Evolutionary conservation across 2,797 vertebrate species (phyloP).

Genomic region (Gastrophryne carolinensis): DNA sequence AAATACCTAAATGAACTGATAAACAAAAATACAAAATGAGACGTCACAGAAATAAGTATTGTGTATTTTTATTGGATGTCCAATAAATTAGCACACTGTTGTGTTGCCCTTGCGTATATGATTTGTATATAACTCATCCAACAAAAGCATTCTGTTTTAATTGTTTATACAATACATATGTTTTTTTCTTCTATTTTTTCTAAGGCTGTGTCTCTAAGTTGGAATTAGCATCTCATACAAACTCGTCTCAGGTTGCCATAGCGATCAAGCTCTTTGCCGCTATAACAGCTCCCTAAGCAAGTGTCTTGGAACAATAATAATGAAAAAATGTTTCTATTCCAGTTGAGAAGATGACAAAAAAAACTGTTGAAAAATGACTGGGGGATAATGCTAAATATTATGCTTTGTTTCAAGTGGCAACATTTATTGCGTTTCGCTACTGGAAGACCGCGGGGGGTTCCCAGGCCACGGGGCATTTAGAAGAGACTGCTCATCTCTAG

Average conservation of each 20-base stretch:
- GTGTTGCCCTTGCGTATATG: background rate
- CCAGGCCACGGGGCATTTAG: background rate
- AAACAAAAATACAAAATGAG: too few relatives aligned
- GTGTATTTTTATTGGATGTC: too few relatives aligned
- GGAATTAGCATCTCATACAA: background rate
- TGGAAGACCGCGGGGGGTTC: background rate
- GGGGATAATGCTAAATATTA: background rate
- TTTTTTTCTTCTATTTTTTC: background rate
- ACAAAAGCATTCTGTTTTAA: background rate
- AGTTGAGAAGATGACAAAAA: background rate
- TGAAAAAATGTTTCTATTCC: background rate
- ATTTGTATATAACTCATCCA: too few relatives aligned
- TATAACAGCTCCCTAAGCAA: background rate
- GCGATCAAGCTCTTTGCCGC: conserved; percentile 1
- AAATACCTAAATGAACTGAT: too few relatives aligned
- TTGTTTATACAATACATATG: background rate
- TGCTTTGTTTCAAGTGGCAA: background rate
- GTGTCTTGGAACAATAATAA: background rate
- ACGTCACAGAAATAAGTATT: too few relatives aligned
- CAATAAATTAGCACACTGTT: too few relatives aligned
- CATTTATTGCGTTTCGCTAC: background rate
- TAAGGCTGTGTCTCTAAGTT: background rate
- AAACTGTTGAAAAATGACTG: background rate
- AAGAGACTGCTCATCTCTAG: background rate
- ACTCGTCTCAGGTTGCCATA: background rate